Evolutionary conservation across 2,888 invertebrate species (phyloP).

Genomic region (Electrophaes corylata): DNA sequence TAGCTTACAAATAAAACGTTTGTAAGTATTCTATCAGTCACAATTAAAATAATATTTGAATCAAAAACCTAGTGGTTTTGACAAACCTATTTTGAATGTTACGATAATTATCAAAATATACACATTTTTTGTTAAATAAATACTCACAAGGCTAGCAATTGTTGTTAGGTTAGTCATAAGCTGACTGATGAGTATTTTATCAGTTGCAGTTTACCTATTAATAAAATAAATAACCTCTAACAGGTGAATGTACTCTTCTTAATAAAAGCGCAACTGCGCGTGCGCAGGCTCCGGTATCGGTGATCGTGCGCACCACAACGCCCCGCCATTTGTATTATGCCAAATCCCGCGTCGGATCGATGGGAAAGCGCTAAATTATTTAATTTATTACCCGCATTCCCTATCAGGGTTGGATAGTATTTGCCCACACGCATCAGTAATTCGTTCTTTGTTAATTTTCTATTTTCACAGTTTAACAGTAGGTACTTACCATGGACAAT

Average conservation of each 20-base stretch:
- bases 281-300: conserved; percentile 44
- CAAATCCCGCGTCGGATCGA: conserved; percentile 38
- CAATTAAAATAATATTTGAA: too few species aligned
- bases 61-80: too few species aligned
- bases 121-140: too few species aligned
- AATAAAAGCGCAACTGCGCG: conserved; percentile 23
- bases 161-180: too few species aligned
- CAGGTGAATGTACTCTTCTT: conserved; percentile 16
- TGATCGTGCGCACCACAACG: conserved; percentile 46
- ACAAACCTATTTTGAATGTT: too few species aligned
- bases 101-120: too few species aligned
- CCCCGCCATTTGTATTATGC: conserved; percentile 57
- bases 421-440: neutral
- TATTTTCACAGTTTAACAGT: too few species aligned
- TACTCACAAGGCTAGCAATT: too few species aligned
- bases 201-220: neutral
- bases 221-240: conserved; percentile 10
- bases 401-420: neutral
- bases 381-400: conserved; percentile 40
- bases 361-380: conserved; percentile 39
- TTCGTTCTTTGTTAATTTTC: neutral
- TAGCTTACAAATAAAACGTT: too few species aligned
- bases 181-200: too few species aligned
- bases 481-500: too few species aligned
- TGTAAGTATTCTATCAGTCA: too few species aligned